Evolutionary conservation across 2,888 invertebrate genomes (phyloP).

Genomic region (Diadegma fenestrale): DNA sequence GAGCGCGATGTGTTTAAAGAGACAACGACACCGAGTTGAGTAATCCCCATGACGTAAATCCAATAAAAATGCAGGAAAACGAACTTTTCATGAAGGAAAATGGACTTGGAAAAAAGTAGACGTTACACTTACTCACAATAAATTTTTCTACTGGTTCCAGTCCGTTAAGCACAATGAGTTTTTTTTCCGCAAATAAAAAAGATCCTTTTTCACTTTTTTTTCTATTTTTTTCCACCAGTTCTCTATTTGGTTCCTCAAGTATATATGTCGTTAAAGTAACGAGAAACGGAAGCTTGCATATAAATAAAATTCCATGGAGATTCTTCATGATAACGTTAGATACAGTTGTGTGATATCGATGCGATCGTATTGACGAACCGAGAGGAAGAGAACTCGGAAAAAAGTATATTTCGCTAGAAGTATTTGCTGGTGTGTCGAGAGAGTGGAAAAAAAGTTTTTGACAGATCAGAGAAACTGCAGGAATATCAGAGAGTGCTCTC

Average conservation of each 20-base stretch:
- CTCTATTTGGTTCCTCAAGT: neutral
- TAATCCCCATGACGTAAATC: neutral
- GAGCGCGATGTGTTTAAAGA: neutral
- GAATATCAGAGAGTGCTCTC: slow-evolving; percentile 11
- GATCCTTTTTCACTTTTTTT: neutral
- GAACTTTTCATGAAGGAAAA: neutral
- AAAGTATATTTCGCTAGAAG: neutral
- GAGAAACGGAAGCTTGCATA: neutral
- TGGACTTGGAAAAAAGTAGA: neutral
- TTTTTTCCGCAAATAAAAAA: neutral
- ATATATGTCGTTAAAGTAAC: neutral
- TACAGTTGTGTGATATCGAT: neutral
- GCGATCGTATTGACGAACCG: slow-evolving; percentile 3
- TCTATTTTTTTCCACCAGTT: neutral
- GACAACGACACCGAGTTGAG: neutral
- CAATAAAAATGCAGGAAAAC: neutral
- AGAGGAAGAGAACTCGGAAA: neutral
- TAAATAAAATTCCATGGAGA: neutral
- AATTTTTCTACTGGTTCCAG: neutral
- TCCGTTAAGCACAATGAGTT: neutral
- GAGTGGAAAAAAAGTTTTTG: slow-evolving; percentile 7
- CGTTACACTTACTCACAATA: neutral
- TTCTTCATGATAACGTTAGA: neutral
- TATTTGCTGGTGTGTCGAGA: slow-evolving; percentile 4
- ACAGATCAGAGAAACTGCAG: slow-evolving; percentile 26